phyloP scores from a whole-genome alignment of 1,140 invertebrate genomes.

The Papilio dardanus region DNA sequence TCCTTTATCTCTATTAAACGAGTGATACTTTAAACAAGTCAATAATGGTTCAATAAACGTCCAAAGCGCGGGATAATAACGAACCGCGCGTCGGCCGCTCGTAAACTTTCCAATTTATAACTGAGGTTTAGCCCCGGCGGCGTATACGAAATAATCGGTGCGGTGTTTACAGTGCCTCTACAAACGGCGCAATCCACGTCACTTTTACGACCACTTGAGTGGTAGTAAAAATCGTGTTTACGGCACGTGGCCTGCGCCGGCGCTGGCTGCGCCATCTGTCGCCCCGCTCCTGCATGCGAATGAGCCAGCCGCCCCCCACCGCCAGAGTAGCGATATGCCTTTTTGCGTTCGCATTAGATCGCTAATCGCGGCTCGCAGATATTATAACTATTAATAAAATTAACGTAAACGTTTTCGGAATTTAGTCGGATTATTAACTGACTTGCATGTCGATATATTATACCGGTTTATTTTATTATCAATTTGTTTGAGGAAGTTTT shows the following conservation, averaged over 20 bases:
- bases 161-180: conserved; percentile 78
- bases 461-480: conserved; percentile 14
- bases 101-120: conserved; percentile 81
- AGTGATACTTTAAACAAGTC: conserved; percentile 80
- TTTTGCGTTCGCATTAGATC: conserved; percentile 36
- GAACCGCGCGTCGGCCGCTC: conserved; percentile 68
- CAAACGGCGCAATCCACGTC: conserved; percentile 79
- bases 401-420: conserved; percentile 31
- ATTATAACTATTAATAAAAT: conserved; percentile 31
- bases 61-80: conserved; percentile 79
- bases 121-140: conserved; percentile 75
- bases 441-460: conserved; percentile 7
- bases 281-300: conserved; percentile 58
- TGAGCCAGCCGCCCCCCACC: conserved; percentile 46
- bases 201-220: conserved; percentile 80
- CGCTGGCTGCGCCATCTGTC: conserved; percentile 63
- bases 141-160: conserved; percentile 78
- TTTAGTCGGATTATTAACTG: background rate
- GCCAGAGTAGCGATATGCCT: conserved; percentile 45
- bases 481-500: background rate
- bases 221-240: conserved; percentile 82
- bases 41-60: conserved; percentile 81
- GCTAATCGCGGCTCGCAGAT: conserved; percentile 28
- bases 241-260: conserved; percentile 63
- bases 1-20: conserved; percentile 80